phyloP scores from a whole-genome alignment of 53 echinoderm and acorn worm species.

The Apostichopus leukothele region DNA sequence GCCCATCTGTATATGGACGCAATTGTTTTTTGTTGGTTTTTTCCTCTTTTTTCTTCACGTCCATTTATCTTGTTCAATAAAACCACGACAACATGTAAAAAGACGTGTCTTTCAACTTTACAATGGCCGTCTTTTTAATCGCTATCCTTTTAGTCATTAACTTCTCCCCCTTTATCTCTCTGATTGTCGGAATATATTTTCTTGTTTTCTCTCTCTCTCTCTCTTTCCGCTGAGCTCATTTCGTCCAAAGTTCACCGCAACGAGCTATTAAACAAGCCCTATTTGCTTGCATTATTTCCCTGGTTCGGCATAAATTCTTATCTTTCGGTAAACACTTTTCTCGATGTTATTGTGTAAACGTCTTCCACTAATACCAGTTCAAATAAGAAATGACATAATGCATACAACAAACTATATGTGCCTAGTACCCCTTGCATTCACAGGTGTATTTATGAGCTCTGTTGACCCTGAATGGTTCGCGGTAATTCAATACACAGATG shows the following conservation, averaged over 20 bases:
- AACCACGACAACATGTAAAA: not conserved
- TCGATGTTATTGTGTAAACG: conserved; percentile 8
- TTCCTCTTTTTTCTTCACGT: not conserved
- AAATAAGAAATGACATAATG: conserved; percentile 41
- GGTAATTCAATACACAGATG: conserved; percentile 40
- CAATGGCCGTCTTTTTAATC: not conserved
- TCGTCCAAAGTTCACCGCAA: conserved; percentile 34
- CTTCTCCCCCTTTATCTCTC: not conserved
- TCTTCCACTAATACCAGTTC: conserved; percentile 6
- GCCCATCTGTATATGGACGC: no score
- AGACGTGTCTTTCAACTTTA: not conserved
- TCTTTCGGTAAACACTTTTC: conserved; percentile 39
- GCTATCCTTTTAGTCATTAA: not conserved
- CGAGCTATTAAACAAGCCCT: conserved; percentile 20
- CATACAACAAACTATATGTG: conserved; percentile 32
- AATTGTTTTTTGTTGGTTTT: no score
- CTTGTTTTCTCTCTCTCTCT: not conserved
- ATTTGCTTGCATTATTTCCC: conserved; percentile 17
- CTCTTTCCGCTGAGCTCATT: not conserved
- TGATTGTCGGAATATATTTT: no score
- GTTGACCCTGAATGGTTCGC: conserved; percentile 34
- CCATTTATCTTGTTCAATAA: not conserved
- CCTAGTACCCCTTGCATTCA: conserved; percentile 1
- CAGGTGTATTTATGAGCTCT: conserved; percentile 31
- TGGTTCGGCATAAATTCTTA: conserved; percentile 39